Base-by-base conservation (phyloP, 2,888 invertebrate genomes). In the Trachelus tabidus region DNA sequence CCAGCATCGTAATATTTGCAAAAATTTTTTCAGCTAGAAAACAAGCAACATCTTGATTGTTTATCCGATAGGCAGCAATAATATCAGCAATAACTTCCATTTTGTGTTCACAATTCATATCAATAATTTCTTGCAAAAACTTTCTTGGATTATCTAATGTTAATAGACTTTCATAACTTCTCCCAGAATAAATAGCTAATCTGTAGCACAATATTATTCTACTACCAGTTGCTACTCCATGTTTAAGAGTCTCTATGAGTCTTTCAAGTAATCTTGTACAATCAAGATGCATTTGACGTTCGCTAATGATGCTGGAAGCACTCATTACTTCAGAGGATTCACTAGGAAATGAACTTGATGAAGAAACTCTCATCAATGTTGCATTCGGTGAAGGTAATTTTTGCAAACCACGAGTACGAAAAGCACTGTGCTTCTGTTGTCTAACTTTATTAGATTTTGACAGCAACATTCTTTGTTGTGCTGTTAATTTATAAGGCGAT, bases 11-110 rank as follows among this genome's bases (percentile, higher is more conserved):
- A 76, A 92, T 88, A 68, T 88, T 89, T 3, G 85, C 81, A 35
- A 94, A 93, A 87, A 95, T 93, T 91, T 95, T 94, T 79, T 93
- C 93, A 83, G 94, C 94, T 1, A 95, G 90, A 85, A 95, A 94
- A 88, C 94, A 94, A 2, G 94, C 93, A 75, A 95, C 92, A 88
- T 93, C 92, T 73, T 92, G 89, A 73, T 92, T 92, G 1, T 91
- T 92, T 91, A 94, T 93, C 77, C 93, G 92, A 76, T 93, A 94
- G 3, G 94, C 93, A 3, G 90, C 89, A 80, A 94, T 92, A 80
- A 94, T 93, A 86, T 95, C 94, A 81, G 92, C 93, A n/a, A 94
- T 93, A 1, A 94, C 93, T 81, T 94, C 92, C 69, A 94, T 86
- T 84, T 94, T 94, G 84, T 94, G 93, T 77, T 92, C 89, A 79